phyloP scores from a whole-genome alignment of 2,113 vertebrate genomes.

The Turnix velox region DNA sequence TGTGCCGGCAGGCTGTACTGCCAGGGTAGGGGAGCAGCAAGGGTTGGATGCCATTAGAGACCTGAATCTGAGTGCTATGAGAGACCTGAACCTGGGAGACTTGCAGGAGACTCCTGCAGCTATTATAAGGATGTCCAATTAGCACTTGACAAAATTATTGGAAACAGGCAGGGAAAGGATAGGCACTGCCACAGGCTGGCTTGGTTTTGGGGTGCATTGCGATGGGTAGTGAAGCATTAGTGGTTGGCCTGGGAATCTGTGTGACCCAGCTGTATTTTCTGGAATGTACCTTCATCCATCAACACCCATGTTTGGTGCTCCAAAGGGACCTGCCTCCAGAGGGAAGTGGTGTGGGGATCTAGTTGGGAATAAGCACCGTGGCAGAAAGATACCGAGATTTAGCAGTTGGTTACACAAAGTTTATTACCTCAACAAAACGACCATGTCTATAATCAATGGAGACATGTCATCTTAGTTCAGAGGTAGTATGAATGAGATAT shows the following conservation, averaged over 20 bases:
- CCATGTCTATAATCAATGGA: rapidly evolving
- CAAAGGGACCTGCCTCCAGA: background rate
- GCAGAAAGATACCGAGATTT: background rate
- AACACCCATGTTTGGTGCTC: background rate
- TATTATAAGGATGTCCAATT: rapidly evolving
- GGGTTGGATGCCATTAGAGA: no score
- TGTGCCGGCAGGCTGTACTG: background rate
- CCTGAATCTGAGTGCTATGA: background rate
- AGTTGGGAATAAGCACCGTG: background rate
- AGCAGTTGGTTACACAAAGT: background rate
- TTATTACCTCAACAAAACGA: background rate
- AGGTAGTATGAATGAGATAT: background rate
- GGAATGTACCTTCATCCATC: background rate
- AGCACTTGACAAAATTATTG: background rate
- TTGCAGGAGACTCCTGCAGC: background rate
- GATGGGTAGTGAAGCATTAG: background rate
- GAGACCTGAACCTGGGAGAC: background rate
- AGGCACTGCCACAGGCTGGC: rapidly evolving
- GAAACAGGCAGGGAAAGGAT: background rate
- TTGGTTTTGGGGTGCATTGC: background rate
- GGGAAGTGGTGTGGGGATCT: background rate
- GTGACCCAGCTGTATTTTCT: background rate
- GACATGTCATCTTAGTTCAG: background rate
- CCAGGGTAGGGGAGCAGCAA: rapidly evolving
- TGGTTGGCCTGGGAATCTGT: background rate